Base-by-base conservation (phyloP, 2,113 vertebrate genomes). In the Ictalurus punctatus region DNA sequence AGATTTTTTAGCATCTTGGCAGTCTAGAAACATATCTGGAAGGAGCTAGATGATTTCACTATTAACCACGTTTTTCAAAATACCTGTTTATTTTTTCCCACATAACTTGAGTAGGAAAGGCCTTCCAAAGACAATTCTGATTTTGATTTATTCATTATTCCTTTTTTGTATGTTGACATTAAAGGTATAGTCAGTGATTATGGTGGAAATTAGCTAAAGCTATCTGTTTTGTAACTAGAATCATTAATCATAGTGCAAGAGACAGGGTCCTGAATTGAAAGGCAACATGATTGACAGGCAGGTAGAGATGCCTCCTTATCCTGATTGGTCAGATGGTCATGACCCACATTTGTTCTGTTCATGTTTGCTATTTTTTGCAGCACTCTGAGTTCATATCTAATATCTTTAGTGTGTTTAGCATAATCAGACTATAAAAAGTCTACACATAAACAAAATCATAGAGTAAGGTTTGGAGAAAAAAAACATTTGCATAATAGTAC, bases 1-100 rank as follows among this genome's bases (percentile, higher is more conserved):
- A 52, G 87, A 65, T 79, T 34, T 67, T 67, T 80, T 25, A 61
- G 59, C 30, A 56, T 85, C 58, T 27, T 80, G 58, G 79, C 79
- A 71, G 76, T 81, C 17, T 67, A 30, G 6, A 82, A 87, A 48
- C 19, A 71, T 52, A n/a, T 40, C 59, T 54, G 76, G 61, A 87
- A 81, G 1, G 19, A 74, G 3, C 67, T 16, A 34, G 44, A 85
- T 61, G 21, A 78, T 78, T 86, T 86, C 34, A 73, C 71, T 86
- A 86, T 59, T 86, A 61, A 76, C 67, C 34, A 59, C 23, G 27
- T 74, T 86, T 84, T 61, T 54, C 19, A 69, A 69, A 71, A 85
- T 52, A 85, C 63, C 65, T 69, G 37, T 30, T 69, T 54, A 65
- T 83, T 48, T 84, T 56, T 56, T 19, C 0, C 65, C 58, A 63